Evolutionary conservation across 2,797 vertebrate genomes (phyloP), one percentile per base, ranked within the genome.

Genomic region (Erethizon dorsatum): DNA sequence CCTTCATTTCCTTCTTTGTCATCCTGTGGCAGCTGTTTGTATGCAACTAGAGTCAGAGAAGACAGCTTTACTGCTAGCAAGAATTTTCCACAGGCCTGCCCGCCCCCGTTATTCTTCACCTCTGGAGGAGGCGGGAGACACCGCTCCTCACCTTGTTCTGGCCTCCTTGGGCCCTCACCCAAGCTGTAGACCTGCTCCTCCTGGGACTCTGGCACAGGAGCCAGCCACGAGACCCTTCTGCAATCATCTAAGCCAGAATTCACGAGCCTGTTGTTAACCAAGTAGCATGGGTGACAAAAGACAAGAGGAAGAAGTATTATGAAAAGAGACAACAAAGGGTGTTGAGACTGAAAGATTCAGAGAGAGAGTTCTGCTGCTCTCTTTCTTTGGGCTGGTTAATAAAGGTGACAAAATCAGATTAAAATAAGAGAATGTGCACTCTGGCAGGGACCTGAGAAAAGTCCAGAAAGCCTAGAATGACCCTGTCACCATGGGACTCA

Each of bases 31-130:
- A 96, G 96, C 79, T 92, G 94, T 90, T 26, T 59, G 89, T 83
- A 22, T 61, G 90, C 67, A 77, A 95, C 97, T 20, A 99, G 98
- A 96, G 98, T 94, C 45, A 99, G 98, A 97, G 98, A 90, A 99
- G 98, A 98, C 98, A 98, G 88, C 92, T 98, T 90, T 96, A 98
- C 97, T 97, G 98, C 15, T 0, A 84, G 97, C 79, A 97, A 9
- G 95, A 59, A 96, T 87, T 97, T 97, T 50, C 98, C 98, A 97
- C 99, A 99, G 94, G 97, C 97, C 83, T 98, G 2, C 99, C 99
- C 98, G 99, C 98, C 95, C 99, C 99, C 47, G 99, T 98, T 98
- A 99, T 98, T 99, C 99, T 99, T 99, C 99, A 65, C 99, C 99
- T 97, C 99, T 99, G 94, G 98, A 98, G 80, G 99, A 83, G 94